Evolutionary conservation across 2,888 invertebrate species (phyloP).

Genomic region (Phengaris alcon): DNA sequence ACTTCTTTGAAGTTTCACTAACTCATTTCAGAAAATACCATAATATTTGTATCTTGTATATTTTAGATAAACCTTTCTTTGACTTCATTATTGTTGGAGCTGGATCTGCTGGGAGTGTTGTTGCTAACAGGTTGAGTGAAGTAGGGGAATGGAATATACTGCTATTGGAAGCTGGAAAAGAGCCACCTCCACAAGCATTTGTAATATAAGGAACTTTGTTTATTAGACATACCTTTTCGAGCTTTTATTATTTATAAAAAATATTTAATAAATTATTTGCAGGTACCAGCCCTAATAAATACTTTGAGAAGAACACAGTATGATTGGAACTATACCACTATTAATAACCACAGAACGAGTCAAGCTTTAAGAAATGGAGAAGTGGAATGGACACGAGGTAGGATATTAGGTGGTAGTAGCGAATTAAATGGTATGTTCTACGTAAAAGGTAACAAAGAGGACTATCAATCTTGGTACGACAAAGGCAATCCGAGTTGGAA

Average conservation of each 20-base stretch:
- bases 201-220: constrained; percentile 32
- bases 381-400: constrained; percentile 80
- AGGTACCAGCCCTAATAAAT: constrained; percentile 47
- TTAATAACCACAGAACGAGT: constrained; percentile 84
- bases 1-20: too few relatives aligned
- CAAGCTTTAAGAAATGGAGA: constrained; percentile 74
- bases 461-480: constrained; percentile 75
- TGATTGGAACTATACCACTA: constrained; percentile 91
- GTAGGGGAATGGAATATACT: constrained; percentile 45
- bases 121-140: constrained; percentile 50
- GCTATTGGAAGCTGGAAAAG: constrained; percentile 47
- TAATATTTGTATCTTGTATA: not conserved
- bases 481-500: constrained; percentile 77
- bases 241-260: not conserved
- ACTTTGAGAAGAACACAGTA: constrained; percentile 59
- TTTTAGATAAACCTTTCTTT: constrained; percentile 44
- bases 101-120: constrained; percentile 49
- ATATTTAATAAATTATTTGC: not conserved
- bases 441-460: constrained; percentile 68
- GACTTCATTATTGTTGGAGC: constrained; percentile 50
- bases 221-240: not conserved
- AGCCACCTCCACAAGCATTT: constrained; percentile 37
- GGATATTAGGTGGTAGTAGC: constrained; percentile 79
- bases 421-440: constrained; percentile 79
- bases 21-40: too few relatives aligned